Evolutionary conservation across 2,113 vertebrate genomes (phyloP).

Genomic region (Condylura cristata): DNA sequence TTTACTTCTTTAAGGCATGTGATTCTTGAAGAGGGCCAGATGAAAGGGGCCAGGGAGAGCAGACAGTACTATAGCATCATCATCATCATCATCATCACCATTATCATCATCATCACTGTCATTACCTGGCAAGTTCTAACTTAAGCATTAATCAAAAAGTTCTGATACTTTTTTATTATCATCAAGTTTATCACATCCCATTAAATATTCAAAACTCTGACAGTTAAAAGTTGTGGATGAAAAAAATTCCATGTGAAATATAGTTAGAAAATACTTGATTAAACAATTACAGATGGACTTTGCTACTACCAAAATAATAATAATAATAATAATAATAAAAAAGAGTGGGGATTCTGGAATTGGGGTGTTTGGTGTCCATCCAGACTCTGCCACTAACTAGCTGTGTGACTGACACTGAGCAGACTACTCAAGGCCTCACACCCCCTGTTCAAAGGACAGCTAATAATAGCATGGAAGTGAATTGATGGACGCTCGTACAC

Average conservation of each 20-base stretch:
- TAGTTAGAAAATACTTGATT: constrained; percentile 5
- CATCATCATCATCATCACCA: too few relatives aligned
- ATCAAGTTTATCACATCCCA: not conserved
- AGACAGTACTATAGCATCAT: not conserved
- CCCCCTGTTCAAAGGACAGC: not conserved
- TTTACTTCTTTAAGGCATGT: not conserved
- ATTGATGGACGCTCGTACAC: too few relatives aligned
- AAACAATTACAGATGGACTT: constrained; percentile 10
- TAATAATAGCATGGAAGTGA: not conserved
- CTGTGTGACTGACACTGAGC: not conserved
- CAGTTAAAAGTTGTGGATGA: not conserved
- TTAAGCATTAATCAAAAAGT: too few relatives aligned
- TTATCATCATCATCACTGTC: not conserved
- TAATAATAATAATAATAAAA: not conserved
- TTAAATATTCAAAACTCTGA: not conserved
- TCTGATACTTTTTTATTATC: not conserved
- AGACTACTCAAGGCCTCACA: not conserved
- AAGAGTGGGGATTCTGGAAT: not conserved
- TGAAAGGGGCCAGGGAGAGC: not conserved
- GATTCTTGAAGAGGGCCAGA: not conserved
- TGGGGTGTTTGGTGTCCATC: not conserved
- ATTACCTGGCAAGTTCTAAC: not conserved
- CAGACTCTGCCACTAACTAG: not conserved
- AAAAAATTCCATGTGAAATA: not conserved
- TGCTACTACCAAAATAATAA: too few relatives aligned